Conservation (phyloP, 35 echinoderm and acorn worm genomes). For the Diadema setosum region DNA sequence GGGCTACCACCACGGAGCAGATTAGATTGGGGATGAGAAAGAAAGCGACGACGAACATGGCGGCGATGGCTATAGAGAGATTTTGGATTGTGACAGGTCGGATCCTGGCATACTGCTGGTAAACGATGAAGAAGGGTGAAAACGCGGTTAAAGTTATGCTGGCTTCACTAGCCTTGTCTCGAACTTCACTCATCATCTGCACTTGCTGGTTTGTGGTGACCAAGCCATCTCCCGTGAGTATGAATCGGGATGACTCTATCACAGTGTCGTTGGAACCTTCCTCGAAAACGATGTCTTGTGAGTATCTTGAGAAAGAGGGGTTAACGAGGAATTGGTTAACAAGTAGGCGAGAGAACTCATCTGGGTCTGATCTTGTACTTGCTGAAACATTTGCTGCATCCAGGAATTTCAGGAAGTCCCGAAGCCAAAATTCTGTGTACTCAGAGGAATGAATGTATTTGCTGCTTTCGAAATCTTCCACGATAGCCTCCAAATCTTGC, state of each 20-base stretch:
- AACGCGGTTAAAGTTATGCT: slow-evolving; percentile 23
- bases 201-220: slow-evolving; percentile 41
- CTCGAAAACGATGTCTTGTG: slow-evolving; percentile 72
- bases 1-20: slow-evolving; percentile 65
- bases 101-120: slow-evolving; percentile 79
- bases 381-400: not conserved
- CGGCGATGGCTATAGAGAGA: slow-evolving; percentile 73
- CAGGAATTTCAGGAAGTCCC: slow-evolving; percentile 44
- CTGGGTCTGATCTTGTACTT: no score
- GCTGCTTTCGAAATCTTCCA: slow-evolving; percentile 42
- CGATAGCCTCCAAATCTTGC: slow-evolving; percentile 18
- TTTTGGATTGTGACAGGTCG: slow-evolving; percentile 88
- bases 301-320: slow-evolving; percentile 33
- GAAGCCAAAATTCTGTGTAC: slow-evolving; percentile 83
- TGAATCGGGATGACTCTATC: slow-evolving; percentile 62
- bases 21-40: slow-evolving; percentile 82
- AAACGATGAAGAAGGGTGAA: slow-evolving; percentile 72
- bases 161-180: slow-evolving; percentile 17
- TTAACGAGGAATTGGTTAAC: slow-evolving; percentile 48
- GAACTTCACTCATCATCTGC: slow-evolving; percentile 69
- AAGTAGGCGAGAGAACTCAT: slow-evolving; percentile 9
- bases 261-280: not conserved
- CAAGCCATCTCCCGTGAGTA: slow-evolving; percentile 24
- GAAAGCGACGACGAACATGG: slow-evolving; percentile 81
- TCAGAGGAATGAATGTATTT: slow-evolving; percentile 10